Conservation (phyloP, 1,140 invertebrate species). For the Oppia nitens region DNA sequence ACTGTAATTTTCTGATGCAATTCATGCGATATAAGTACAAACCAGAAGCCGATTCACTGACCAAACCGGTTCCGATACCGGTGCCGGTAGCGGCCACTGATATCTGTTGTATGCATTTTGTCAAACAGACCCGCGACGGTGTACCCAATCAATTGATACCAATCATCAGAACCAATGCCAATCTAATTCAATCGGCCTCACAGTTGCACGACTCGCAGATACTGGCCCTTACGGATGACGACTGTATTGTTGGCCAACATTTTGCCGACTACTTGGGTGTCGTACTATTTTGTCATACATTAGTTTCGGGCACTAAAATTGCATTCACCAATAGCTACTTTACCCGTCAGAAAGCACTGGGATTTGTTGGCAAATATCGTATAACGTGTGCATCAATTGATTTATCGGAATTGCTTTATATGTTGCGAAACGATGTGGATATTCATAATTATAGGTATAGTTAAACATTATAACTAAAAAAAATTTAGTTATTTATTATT, state of each 20-base stretch:
- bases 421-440: background rate
- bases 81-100: background rate
- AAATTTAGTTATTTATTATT: background rate
- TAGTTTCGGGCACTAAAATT: background rate
- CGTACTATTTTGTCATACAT: background rate
- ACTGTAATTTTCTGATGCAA: background rate
- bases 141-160: background rate
- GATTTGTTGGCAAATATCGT: background rate
- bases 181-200: background rate
- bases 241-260: background rate
- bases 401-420: background rate
- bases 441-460: too few species aligned
- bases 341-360: background rate
- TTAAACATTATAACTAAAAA: background rate
- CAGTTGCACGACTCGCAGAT: background rate
- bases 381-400: background rate
- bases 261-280: background rate
- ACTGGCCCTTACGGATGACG: background rate
- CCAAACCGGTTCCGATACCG: background rate
- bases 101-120: background rate
- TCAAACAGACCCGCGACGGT: background rate
- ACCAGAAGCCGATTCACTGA: background rate
- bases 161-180: background rate
- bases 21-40: background rate
- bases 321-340: background rate